These are phyloP conservation scores for Pyrocephalus nanus DNA, from an alignment of 2,797 vertebrate genomes.

Conservation along the genomic window DNA sequence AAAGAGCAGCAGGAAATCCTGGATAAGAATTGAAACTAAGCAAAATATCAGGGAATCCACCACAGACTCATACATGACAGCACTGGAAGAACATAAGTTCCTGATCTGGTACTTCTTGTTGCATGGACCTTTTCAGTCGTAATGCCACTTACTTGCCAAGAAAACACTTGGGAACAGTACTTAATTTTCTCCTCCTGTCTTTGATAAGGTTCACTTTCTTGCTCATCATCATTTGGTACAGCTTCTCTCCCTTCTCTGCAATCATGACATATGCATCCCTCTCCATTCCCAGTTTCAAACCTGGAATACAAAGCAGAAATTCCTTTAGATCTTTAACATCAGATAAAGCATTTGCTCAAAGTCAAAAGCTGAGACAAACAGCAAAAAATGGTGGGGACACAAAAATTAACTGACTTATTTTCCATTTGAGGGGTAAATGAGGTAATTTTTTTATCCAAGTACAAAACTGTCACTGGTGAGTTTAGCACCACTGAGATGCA, in stretches of 20 bases:
- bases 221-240: slow-evolving; percentile 98
- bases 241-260: slow-evolving; percentile 96
- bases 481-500: not conserved
- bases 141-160: slow-evolving; percentile 94
- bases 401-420: not conserved
- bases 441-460: not conserved
- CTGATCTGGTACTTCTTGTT: not conserved
- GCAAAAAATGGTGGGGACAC: not conserved
- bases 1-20: not conserved
- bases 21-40: not conserved
- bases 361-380: not conserved
- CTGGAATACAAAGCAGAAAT: slow-evolving; percentile 66
- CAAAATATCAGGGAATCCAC: not conserved
- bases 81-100: not conserved
- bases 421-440: not conserved
- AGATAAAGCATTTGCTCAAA: not conserved
- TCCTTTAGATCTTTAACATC: not conserved
- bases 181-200: slow-evolving; percentile 94
- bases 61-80: not conserved
- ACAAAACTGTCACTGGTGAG: not conserved
- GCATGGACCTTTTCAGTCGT: slow-evolving; percentile 2
- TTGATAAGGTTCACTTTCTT: slow-evolving; percentile 95
- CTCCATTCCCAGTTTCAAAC: slow-evolving; percentile 98
- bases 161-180: slow-evolving; percentile 97
- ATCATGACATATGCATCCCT: slow-evolving; percentile 98